A percentile compares a stretch with the other conserved stretches of the same genome.
phyloP scores from a whole-genome alignment of 2,797 vertebrate genomes.

The Euphonia xanthogaster region DNA sequence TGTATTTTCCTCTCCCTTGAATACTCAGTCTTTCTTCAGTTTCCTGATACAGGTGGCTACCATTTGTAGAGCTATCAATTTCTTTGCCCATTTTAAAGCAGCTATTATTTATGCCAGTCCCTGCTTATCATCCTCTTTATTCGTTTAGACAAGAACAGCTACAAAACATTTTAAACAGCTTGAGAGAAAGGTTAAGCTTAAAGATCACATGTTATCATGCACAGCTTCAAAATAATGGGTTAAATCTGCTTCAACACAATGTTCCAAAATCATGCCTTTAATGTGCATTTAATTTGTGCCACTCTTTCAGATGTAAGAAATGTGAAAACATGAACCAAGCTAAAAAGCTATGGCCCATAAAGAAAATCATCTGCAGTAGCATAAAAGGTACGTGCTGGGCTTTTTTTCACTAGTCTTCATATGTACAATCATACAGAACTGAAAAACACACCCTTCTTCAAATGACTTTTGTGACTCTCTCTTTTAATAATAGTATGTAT shows the following conservation, averaged over 20 bases:
- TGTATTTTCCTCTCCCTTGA: constrained; percentile 33
- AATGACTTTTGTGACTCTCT: not conserved
- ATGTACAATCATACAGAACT: not conserved
- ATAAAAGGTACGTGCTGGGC: not conserved
- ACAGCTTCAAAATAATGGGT: constrained; percentile 72
- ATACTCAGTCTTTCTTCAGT: constrained; percentile 62
- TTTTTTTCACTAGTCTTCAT: not conserved
- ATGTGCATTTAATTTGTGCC: constrained; percentile 72
- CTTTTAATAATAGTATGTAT: not conserved
- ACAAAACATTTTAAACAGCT: constrained; percentile 78
- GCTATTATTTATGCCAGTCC: constrained; percentile 75
- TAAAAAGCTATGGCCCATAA: constrained; percentile 22
- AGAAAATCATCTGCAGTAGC: constrained; percentile 3
- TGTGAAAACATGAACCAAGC: constrained; percentile 32
- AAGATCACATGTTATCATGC: constrained; percentile 72
- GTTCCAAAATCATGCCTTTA: constrained; percentile 58
- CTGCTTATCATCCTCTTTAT: constrained; percentile 77
- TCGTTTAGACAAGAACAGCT: constrained; percentile 76
- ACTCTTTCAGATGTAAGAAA: constrained; percentile 66
- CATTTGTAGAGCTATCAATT: constrained; percentile 78
- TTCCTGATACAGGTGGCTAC: constrained; percentile 76
- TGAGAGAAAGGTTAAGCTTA: constrained; percentile 76
- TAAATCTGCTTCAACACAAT: constrained; percentile 65
- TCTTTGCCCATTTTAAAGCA: constrained; percentile 70
- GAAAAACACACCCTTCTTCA: not conserved